Conservation (phyloP, 2,113 vertebrate genomes). For the Alethe diademata region DNA sequence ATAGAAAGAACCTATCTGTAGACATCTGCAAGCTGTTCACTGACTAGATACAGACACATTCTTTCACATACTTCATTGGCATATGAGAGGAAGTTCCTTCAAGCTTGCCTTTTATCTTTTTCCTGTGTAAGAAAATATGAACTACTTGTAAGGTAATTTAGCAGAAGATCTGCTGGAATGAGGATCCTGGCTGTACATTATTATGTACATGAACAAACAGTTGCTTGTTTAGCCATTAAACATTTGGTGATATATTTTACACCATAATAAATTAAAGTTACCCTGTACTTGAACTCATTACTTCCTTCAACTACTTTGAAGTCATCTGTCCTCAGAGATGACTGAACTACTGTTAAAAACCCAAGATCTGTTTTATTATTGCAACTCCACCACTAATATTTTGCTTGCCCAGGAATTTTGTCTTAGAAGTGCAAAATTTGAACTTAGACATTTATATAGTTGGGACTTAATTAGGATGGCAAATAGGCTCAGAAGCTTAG, state of each 20-base stretch:
- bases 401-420: background rate
- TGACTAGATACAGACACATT: constrained; percentile 22
- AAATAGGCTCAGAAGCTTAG: background rate
- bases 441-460: background rate
- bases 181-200: background rate
- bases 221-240: background rate
- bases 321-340: background rate
- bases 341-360: background rate
- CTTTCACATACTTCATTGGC: background rate
- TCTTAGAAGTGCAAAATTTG: background rate
- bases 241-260: background rate
- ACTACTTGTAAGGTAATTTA: background rate
- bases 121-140: background rate
- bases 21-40: constrained; percentile 38
- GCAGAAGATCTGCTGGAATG: background rate
- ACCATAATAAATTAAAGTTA: background rate
- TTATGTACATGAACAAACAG: background rate
- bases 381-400: background rate
- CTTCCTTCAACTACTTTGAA: background rate
- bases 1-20: constrained; percentile 1
- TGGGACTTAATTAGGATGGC: background rate
- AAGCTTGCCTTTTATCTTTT: background rate
- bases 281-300: background rate
- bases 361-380: background rate
- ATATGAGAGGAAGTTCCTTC: background rate